Evolutionary conservation across 2,888 invertebrate species (phyloP).

Genomic region (Thymelicus sylvestris): DNA sequence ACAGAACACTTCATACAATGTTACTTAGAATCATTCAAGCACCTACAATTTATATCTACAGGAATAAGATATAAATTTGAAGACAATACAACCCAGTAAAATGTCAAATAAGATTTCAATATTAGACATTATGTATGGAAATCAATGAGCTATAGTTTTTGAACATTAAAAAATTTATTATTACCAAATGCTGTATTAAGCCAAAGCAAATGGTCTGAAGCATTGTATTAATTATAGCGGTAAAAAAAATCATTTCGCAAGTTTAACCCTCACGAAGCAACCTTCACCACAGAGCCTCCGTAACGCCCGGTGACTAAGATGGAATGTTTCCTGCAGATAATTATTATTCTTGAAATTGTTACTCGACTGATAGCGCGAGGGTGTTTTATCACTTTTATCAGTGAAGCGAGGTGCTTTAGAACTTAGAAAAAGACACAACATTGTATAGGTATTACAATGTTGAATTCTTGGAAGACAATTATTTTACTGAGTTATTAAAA

Average conservation of each 20-base stretch:
- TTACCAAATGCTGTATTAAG: too few relatives aligned
- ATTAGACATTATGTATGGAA: too few relatives aligned
- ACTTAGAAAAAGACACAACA: not conserved
- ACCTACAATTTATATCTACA: not conserved
- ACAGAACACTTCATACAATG: not conserved
- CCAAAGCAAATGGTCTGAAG: too few relatives aligned
- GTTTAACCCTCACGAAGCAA: not conserved
- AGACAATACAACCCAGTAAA: too few relatives aligned
- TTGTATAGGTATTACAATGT: not conserved
- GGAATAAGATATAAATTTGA: too few relatives aligned
- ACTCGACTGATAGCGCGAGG: constrained; percentile 20
- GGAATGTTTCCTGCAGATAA: constrained; percentile 32
- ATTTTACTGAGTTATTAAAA: too few relatives aligned
- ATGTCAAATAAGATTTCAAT: too few relatives aligned
- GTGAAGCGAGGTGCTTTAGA: constrained; percentile 9
- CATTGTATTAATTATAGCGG: not conserved
- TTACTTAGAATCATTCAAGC: not conserved
- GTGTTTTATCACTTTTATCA: constrained; percentile 19
- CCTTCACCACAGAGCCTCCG: constrained; percentile 3
- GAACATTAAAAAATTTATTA: too few relatives aligned
- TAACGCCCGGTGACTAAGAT: constrained; percentile 19
- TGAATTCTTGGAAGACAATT: not conserved
- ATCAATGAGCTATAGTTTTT: too few relatives aligned
- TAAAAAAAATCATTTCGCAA: not conserved
- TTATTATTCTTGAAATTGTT: constrained; percentile 30